Base-by-base conservation (phyloP, 2,888 invertebrate species). In the Tenodera sinensis region DNA sequence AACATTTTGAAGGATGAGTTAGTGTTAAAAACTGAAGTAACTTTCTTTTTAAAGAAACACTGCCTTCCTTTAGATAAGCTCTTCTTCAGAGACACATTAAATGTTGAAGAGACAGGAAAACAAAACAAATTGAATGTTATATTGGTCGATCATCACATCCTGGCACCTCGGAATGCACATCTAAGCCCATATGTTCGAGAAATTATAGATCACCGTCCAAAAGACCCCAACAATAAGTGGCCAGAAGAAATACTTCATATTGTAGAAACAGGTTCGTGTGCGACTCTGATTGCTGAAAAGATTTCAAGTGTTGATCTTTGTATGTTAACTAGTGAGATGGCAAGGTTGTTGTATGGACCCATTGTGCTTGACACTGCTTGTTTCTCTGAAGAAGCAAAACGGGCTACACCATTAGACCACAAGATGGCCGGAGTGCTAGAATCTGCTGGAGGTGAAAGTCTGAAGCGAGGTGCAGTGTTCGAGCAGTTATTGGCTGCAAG, bases 291-390 rank as follows among this genome's bases (percentile, higher is more conserved):
- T 3, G 82, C 82, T 1, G 28, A 83, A 14, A 30, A 87, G 82
- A 71, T 87, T 14, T 8, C 34, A 7, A 8, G 15, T 14, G 82
- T 28, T 34, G 14, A 71, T 6, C 87, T 34, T 25, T 15, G 27
- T 3, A 12, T 87, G 42, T 1, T 87, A 3, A 34, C 28, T 15
- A 3, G 9, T 9, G 82, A 87, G 14, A 42, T 87, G 9, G 87
- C 87, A 30, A 27, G 25, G 2, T 42, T 87, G 27, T 25, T 87
- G 12, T 87, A 87, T 83, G 87, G 87, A 25, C 83, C 87, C 87
- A 87, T 87, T 28, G 30, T 87, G 28, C n/a, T 87, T n/a, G 87
- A 87, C 82, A 87, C 87, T 4, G 87, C 87, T 3, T 87, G 87
- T 9, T 87, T 87, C 42, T 54, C 30, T 9, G 30, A n/a, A 12